These are phyloP conservation scores for Peromyscus leucopus DNA, from an alignment of 2,113 vertebrate species.

Conservation along the genomic window DNA sequence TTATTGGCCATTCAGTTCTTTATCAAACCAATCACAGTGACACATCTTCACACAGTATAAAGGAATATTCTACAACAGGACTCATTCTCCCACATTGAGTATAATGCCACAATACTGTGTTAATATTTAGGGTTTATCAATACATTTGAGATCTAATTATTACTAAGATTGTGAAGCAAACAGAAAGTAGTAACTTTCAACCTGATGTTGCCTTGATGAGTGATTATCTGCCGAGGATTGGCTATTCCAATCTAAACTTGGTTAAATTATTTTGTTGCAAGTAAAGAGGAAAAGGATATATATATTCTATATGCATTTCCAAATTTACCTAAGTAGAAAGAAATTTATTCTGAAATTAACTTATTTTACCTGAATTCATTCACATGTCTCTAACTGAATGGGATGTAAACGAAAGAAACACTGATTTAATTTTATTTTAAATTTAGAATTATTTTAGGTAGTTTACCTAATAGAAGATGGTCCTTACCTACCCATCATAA, in stretches of 20 bases:
- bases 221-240: neutral
- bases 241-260: neutral
- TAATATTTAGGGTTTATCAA: neutral
- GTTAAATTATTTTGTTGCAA: neutral
- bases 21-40: neutral
- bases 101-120: neutral
- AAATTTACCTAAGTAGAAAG: conserved; percentile 26
- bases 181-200: neutral
- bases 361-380: conserved; percentile 52
- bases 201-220: neutral
- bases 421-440: neutral
- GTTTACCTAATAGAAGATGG: rapidly evolving
- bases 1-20: neutral
- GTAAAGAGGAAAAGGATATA: neutral
- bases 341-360: neutral
- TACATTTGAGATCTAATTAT: neutral
- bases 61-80: neutral
- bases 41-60: neutral
- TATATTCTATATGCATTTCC: neutral
- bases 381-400: neutral
- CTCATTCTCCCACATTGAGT: neutral
- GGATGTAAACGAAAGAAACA: neutral
- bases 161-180: neutral
- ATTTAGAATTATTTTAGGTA: neutral
- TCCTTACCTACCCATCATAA: conserved; percentile 43